phyloP scores from a whole-genome alignment of 1,140 invertebrate genomes.

The Bombus polaris region DNA sequence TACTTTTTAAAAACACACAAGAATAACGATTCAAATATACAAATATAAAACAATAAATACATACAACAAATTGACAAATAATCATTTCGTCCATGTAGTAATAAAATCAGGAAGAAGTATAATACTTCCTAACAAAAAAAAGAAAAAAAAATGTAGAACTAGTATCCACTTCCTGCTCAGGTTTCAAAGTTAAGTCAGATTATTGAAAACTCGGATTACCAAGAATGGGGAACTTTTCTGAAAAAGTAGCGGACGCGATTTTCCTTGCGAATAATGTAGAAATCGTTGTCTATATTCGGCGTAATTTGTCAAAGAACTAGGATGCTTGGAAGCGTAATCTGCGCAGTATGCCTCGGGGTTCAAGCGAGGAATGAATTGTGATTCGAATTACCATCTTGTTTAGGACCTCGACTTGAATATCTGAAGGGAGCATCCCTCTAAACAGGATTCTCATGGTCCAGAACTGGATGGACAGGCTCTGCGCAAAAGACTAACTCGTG shows the following conservation, averaged over 20 bases:
- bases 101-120: too few relatives aligned
- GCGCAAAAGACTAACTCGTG: constrained; percentile 66
- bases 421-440: constrained; percentile 49
- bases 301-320: not conserved
- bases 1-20: too few relatives aligned
- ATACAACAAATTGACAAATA: too few relatives aligned
- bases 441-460: constrained; percentile 69
- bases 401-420: constrained; percentile 27
- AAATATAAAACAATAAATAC: too few relatives aligned
- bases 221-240: not conserved
- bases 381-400: constrained; percentile 48
- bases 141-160: not conserved
- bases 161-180: not conserved
- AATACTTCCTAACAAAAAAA: not conserved
- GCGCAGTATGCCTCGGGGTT: not conserved
- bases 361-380: constrained; percentile 20
- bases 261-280: not conserved
- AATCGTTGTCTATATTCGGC: not conserved
- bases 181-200: not conserved
- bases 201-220: constrained; percentile 14
- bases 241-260: not conserved
- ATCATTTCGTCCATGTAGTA: too few relatives aligned
- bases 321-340: not conserved
- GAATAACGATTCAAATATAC: too few relatives aligned
- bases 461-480: constrained; percentile 74